phyloP scores from a whole-genome alignment of 1,140 invertebrate genomes.

The Vanessa tameamea region DNA sequence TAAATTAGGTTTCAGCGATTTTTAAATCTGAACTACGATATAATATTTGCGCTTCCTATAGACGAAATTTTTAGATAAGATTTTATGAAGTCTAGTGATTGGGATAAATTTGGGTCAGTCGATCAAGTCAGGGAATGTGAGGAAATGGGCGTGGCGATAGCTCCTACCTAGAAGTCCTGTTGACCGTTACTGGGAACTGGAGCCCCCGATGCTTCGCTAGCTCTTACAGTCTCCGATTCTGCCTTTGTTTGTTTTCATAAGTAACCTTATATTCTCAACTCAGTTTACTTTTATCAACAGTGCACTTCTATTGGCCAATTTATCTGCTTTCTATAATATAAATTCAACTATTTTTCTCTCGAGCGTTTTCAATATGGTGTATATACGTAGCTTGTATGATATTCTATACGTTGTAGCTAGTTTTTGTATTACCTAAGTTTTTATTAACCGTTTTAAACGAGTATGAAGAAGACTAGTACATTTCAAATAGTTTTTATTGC shows the following conservation, averaged over 20 bases:
- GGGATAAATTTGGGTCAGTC: slow-evolving; percentile 7
- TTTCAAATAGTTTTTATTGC: no score
- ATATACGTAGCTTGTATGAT: no score
- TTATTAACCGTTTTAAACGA: no score
- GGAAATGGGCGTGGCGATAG: slow-evolving; percentile 24
- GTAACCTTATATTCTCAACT: slow-evolving; percentile 16
- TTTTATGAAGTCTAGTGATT: not conserved
- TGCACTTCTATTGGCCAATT: not conserved
- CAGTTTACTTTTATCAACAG: slow-evolving; percentile 14
- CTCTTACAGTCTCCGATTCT: slow-evolving; percentile 4
- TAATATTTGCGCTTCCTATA: no score
- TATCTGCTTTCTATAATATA: not conserved
- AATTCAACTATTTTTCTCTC: no score
- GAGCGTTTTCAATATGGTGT: no score
- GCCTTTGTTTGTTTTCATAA: slow-evolving; percentile 21
- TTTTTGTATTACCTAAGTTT: no score
- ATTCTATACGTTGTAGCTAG: no score
- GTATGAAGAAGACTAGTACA: no score
- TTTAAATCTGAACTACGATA: no score
- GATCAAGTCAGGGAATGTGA: not conserved
- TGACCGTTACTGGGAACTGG: slow-evolving; percentile 11
- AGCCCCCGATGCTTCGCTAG: slow-evolving; percentile 19
- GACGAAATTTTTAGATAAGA: no score
- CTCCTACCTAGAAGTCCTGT: slow-evolving; percentile 14
- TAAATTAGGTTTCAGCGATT: no score